Conservation (phyloP, 2,888 invertebrate genomes). For the Antheraea assamensis region DNA sequence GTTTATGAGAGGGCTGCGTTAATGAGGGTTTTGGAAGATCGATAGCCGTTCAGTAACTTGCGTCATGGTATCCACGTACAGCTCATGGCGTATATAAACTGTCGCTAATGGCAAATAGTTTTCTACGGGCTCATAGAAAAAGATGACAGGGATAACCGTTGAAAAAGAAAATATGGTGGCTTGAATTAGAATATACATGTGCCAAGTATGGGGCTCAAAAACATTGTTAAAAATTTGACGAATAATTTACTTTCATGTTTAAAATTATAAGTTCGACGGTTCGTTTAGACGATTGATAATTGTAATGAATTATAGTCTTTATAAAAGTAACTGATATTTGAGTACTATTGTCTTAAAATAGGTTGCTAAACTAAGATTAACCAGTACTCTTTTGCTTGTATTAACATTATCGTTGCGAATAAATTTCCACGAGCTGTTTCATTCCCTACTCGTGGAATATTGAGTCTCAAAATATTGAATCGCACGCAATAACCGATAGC, state of each 20-base stretch:
- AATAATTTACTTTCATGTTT: neutral
- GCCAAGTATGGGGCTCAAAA: neutral
- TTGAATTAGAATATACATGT: neutral
- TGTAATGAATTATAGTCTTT: neutral
- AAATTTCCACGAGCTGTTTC: constrained; percentile 21
- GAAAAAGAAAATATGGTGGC: neutral
- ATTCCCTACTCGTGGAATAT: constrained; percentile 17
- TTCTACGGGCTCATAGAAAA: neutral
- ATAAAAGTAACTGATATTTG: neutral
- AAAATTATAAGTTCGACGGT: too few species aligned
- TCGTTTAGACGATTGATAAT: neutral
- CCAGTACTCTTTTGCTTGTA: neutral
- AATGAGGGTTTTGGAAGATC: neutral
- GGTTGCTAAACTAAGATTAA: neutral
- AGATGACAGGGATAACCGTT: neutral
- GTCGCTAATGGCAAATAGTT: neutral
- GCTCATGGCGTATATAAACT: neutral
- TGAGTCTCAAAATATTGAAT: constrained; percentile 26
- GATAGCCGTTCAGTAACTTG: neutral
- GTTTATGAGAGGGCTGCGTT: neutral
- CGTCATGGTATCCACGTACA: neutral
- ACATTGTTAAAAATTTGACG: too few species aligned
- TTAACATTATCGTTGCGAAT: neutral
- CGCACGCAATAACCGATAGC: constrained; percentile 39
- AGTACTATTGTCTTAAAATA: neutral